These are phyloP conservation scores for Lucinisca nassula DNA, from an alignment of 2,888 invertebrate species.

Conservation along the genomic window DNA sequence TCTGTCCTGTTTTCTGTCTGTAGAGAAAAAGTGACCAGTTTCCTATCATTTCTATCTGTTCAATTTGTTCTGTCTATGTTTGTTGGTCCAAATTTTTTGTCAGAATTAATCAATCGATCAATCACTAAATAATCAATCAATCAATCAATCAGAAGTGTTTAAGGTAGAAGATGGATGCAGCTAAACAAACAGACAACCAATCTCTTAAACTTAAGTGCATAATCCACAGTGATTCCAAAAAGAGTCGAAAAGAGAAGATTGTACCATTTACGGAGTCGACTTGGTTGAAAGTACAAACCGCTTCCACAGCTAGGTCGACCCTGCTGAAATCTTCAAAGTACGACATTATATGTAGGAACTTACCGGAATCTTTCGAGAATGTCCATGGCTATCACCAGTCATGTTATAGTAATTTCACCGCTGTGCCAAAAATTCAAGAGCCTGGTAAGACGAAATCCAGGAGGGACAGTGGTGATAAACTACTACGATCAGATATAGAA, in stretches of 20 bases:
- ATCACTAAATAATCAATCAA: no score
- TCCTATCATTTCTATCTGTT: no score
- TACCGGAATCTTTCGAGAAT: neutral
- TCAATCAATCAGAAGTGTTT: no score
- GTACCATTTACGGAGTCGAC: neutral
- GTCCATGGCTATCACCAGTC: neutral
- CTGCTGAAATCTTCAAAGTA: neutral
- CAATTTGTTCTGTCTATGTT: no score
- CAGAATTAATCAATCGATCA: no score
- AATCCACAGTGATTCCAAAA: no score
- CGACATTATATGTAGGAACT: neutral
- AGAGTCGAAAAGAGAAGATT: neutral
- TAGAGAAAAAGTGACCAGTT: no score
- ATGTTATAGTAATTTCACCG: neutral
- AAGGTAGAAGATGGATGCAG: neutral
- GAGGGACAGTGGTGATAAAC: neutral
- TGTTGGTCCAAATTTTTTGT: no score
- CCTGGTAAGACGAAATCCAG: neutral
- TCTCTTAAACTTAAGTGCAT: no score
- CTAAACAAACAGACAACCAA: neutral
- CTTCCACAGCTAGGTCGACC: neutral
- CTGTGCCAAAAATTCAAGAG: neutral
- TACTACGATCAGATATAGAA: neutral
- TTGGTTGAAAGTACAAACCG: neutral
- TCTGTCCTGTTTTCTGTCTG: no score